These are phyloP conservation scores for Scaptomyza tumidula DNA, from an alignment of 2,888 invertebrate species.

Conservation along the genomic window DNA sequence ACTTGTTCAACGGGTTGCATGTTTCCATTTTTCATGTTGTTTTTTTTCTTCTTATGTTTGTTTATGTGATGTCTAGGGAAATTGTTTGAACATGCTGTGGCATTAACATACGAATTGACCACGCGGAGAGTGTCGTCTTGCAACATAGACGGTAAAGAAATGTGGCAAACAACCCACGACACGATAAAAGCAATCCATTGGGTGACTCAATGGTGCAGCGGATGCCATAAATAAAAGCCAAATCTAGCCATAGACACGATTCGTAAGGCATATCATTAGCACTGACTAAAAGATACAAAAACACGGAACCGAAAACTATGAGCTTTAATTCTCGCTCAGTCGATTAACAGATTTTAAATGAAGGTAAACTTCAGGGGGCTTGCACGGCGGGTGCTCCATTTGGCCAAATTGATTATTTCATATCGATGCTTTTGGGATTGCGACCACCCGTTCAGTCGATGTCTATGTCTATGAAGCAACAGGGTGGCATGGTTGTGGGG, in stretches of 20 bases:
- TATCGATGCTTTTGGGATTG: neutral
- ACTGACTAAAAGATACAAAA: constrained; percentile 1
- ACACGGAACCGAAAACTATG: neutral
- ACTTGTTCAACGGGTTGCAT: constrained; percentile 52
- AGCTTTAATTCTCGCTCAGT: constrained; percentile 7
- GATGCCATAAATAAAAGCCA: constrained; percentile 66
- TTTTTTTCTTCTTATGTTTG: constrained; percentile 12
- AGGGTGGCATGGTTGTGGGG: neutral
- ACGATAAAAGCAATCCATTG: constrained; percentile 26
- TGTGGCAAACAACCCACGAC: constrained; percentile 34
- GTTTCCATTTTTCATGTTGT: constrained; percentile 7
- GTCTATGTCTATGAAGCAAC: constrained; percentile 4
- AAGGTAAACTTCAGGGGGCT: constrained; percentile 48
- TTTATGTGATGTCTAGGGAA: constrained; percentile 36
- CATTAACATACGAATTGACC: constrained; percentile 49
- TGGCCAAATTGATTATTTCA: constrained; percentile 38
- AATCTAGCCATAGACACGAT: constrained; percentile 26
- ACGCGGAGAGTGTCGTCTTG: constrained; percentile 15
- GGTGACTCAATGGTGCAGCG: constrained; percentile 60
- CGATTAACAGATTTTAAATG: constrained; percentile 23
- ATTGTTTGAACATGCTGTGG: constrained; percentile 48
- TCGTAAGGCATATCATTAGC: constrained; percentile 42
- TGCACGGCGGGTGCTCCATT: constrained; percentile 49
- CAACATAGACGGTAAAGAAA: neutral
- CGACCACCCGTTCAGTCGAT: constrained; percentile 40